Evolutionary conservation across 2,797 vertebrate species (phyloP).

Genomic region (Lepilemur ruficaudatus): DNA sequence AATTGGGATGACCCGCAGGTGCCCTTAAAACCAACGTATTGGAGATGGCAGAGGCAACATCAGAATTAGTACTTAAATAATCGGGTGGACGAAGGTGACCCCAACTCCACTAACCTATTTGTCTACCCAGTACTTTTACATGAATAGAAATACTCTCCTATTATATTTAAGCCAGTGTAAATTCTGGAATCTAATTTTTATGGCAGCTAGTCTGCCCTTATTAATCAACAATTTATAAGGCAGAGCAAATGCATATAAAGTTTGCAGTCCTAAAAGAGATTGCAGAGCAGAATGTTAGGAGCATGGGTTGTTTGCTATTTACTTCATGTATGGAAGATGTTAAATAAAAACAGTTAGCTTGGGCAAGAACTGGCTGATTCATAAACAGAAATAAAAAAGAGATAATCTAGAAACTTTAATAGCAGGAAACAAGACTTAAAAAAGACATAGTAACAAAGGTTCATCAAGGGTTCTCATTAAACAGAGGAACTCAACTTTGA

Average conservation of each 20-base stretch:
- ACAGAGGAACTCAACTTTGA: neutral
- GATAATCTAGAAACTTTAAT: neutral
- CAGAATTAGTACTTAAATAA: neutral
- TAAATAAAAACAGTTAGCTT: neutral
- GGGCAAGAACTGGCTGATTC: neutral
- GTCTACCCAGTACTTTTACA: neutral
- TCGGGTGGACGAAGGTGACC: neutral
- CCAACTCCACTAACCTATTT: neutral
- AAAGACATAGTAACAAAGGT: neutral
- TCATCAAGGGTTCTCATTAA: neutral
- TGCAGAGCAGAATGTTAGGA: neutral
- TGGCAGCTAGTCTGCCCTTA: neutral
- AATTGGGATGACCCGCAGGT: neutral
- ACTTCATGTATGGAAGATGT: neutral
- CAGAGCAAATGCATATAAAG: neutral
- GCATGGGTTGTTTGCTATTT: neutral
- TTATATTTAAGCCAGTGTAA: neutral
- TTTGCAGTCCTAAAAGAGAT: neutral
- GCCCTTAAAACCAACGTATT: neutral
- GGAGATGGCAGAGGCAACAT: neutral
- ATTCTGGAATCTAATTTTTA: neutral
- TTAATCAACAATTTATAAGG: neutral
- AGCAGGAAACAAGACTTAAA: neutral
- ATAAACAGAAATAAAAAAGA: neutral
- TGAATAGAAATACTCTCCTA: neutral